Evolutionary conservation across 1,140 invertebrate genomes (phyloP), one percentile per base, ranked within the genome.

Genomic region (Paraescarpia echinospica): DNA sequence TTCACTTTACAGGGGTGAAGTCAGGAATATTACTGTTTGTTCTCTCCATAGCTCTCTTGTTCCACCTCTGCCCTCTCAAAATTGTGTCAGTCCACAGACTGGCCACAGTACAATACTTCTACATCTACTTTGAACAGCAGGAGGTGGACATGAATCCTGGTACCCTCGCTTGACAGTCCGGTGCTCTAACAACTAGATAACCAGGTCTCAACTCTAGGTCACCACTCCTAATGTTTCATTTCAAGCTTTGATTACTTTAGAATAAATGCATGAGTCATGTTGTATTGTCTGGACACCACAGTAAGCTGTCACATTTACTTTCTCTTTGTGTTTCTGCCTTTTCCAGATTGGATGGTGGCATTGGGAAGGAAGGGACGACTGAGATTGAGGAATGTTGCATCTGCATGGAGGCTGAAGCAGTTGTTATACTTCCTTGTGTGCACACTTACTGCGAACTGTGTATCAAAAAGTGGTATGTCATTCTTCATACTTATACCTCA

Each of bases 381-480:
- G 93, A 93, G 27, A 93, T 94, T 41, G 94, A 94, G 89, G 97
- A 97, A 95, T 98, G 97, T 95, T 97, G 97, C 94, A 97, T 98
- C 94, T 98, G 97, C 95, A 97, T 98, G 95, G 97, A 98, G 94
- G 95, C 97, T 51, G 97, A 96, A 94, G 97, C 97, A 9, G 97
- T 97, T 94, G 96, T 97, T 89, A 97, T 97, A 93, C 95, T 98
- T 35, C 97, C 97, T 18, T 98, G 97, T 95, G 96, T 97, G 34
- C 97, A 98, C 95, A 96, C 96, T 92, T 98, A 97, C 95, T 98
- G 97, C 95, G 95, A 97, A 89, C 96, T 96, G 41, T 98, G 97
- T 95, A 97, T 97, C 94, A 97, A 97, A 94, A 96, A 97, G 96
- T 97, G 97, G 97, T 97, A 95, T 95, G 96, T 95, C 93, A 8